Conservation (phyloP, 2,888 invertebrate species). For the Drosophila rellima region DNA sequence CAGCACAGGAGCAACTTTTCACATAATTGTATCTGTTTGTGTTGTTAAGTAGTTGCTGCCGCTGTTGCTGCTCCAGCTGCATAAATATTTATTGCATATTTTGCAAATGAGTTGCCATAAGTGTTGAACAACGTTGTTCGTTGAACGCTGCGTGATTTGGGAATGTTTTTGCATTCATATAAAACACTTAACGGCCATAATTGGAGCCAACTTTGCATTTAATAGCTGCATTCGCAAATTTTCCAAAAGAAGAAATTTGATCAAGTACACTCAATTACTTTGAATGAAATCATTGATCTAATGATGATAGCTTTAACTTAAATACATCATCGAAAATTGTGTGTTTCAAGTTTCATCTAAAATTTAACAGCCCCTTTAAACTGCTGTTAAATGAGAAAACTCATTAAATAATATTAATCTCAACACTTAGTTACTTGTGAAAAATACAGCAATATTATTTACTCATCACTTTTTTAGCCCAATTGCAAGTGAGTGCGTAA, state of each 20-base stretch:
- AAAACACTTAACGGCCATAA: slow-evolving; percentile 42
- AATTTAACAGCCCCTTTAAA: no score
- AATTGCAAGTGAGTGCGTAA: slow-evolving; percentile 17
- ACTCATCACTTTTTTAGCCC: not conserved
- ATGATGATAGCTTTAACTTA: no score
- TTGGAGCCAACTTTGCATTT: slow-evolving; percentile 24
- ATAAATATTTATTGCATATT: slow-evolving; percentile 79
- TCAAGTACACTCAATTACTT: not conserved
- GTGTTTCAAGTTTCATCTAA: no score
- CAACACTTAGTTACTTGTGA: not conserved
- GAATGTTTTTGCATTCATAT: slow-evolving; percentile 50
- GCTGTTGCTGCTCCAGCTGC: slow-evolving; percentile 60
- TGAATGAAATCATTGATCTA: not conserved
- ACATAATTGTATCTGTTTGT: slow-evolving; percentile 79
- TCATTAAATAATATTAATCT: not conserved
- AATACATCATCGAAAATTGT: not conserved
- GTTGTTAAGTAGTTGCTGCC: slow-evolving; percentile 74
- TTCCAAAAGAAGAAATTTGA: not conserved
- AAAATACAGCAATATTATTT: not conserved
- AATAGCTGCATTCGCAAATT: slow-evolving; percentile 21
- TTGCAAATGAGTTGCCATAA: slow-evolving; percentile 68
- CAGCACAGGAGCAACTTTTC: slow-evolving; percentile 64
- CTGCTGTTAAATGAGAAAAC: not conserved
- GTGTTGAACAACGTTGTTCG: slow-evolving; percentile 41
- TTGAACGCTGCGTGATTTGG: slow-evolving; percentile 23